These are phyloP conservation scores for Homarus americanus DNA, from an alignment of 1,140 invertebrate species.

Conservation along the genomic window DNA sequence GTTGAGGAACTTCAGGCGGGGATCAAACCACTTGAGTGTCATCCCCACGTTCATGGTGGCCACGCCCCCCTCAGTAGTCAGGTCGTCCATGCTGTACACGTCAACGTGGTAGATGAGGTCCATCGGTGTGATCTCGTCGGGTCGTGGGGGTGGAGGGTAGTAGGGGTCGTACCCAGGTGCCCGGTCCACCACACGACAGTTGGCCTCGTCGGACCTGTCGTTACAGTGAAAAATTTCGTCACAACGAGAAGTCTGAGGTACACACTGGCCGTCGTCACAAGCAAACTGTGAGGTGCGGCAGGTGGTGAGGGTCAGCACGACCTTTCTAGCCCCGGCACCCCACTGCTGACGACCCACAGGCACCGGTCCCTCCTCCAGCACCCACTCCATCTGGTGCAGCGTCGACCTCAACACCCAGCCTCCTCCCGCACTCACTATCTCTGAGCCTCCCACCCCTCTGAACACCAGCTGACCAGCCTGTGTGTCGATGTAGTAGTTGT, in stretches of 20 bases:
- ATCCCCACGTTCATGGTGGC: constrained; percentile 70
- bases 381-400: constrained; percentile 50
- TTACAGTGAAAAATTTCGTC: constrained; percentile 80
- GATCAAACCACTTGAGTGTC: constrained; percentile 66
- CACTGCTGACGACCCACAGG: constrained; percentile 61
- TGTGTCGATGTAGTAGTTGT: constrained; percentile 49
- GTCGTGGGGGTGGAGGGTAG: constrained; percentile 66
- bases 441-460: constrained; percentile 39
- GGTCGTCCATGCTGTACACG: constrained; percentile 64
- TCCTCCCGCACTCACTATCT: constrained; percentile 19
- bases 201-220: constrained; percentile 78
- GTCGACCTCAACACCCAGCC: constrained; percentile 54
- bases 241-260: constrained; percentile 77
- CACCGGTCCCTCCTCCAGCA: constrained; percentile 36
- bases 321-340: background rate
- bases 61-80: constrained; percentile 64
- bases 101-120: constrained; percentile 62
- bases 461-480: constrained; percentile 4
- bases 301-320: constrained; percentile 39
- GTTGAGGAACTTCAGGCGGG: constrained; percentile 65
- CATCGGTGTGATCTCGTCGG: constrained; percentile 47
- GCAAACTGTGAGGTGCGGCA: constrained; percentile 73
- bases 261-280: constrained; percentile 76
- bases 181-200: constrained; percentile 66
- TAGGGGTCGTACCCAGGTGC: constrained; percentile 55